These are phyloP conservation scores for Pterobdella sp. DNA, from an alignment of 2,888 invertebrate genomes.

Conservation along the genomic window DNA sequence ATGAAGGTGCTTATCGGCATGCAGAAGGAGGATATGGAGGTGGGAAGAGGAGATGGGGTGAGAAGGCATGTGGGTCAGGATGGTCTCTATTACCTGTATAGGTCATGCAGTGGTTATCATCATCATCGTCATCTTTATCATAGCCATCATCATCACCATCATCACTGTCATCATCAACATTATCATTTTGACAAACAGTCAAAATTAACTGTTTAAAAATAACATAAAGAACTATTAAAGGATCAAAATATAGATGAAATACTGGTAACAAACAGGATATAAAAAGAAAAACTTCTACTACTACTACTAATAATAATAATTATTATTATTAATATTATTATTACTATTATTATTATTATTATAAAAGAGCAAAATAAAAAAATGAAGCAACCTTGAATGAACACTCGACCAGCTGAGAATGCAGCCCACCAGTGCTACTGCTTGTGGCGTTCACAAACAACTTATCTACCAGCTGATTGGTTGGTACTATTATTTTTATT, in stretches of 20 bases:
- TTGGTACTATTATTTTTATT: too few relatives aligned
- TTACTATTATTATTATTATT: constrained; percentile 13
- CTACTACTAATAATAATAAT: too few relatives aligned
- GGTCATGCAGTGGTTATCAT: too few relatives aligned
- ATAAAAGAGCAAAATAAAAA: not conserved
- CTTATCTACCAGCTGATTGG: constrained; percentile 61
- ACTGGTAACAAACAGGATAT: too few relatives aligned
- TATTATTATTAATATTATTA: constrained; percentile 13
- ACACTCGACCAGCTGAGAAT: constrained; percentile 74
- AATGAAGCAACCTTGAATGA: constrained; percentile 69
- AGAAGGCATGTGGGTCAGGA: constrained; percentile 52
- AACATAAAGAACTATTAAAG: too few relatives aligned
- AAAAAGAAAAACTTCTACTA: too few relatives aligned
- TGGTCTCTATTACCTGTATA: too few relatives aligned
- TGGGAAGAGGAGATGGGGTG: constrained; percentile 66
- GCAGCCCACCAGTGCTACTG: constrained; percentile 74
- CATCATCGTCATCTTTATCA: constrained; percentile 25
- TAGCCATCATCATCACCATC: constrained; percentile 18
- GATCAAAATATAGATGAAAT: too few relatives aligned
- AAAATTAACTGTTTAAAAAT: too few relatives aligned
- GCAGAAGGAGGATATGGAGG: constrained; percentile 70
- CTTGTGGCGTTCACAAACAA: constrained; percentile 80
- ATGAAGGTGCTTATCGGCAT: constrained; percentile 81
- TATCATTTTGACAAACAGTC: too few relatives aligned
- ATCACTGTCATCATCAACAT: constrained; percentile 17